These are phyloP conservation scores for Miniopterus natalensis DNA, from an alignment of 2,113 vertebrate species.

Conservation along the genomic window DNA sequence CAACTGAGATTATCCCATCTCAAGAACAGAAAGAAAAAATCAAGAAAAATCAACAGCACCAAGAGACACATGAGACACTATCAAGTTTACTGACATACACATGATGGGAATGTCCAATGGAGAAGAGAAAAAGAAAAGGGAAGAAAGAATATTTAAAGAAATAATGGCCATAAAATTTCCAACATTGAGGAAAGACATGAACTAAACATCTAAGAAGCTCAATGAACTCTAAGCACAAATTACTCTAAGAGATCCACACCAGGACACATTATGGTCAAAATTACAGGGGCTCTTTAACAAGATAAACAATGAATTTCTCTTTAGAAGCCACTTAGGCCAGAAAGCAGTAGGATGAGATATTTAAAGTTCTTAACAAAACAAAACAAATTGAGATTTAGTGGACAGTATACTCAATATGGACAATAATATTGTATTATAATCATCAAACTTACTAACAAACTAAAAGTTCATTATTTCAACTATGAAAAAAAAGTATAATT, in stretches of 20 bases:
- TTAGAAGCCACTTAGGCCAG: neutral
- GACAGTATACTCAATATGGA: neutral
- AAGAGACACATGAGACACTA: neutral
- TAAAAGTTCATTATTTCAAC: neutral
- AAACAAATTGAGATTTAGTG: conserved; percentile 17
- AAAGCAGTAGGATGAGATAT: neutral
- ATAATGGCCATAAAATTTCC: neutral
- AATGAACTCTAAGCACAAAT: neutral
- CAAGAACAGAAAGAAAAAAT: conserved; percentile 11
- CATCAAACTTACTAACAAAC: neutral
- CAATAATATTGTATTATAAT: neutral
- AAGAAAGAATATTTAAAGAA: neutral
- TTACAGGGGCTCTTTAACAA: neutral
- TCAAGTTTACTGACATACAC: neutral
- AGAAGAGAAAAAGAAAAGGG: neutral
- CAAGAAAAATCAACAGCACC: neutral
- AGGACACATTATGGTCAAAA: neutral
- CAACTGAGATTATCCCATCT: neutral
- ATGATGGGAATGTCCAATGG: neutral
- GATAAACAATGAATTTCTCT: neutral
- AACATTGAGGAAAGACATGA: neutral
- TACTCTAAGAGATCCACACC: neutral
- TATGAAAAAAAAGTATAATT: neutral
- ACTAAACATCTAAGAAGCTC: neutral
- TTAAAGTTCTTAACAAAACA: neutral